phyloP scores from a whole-genome alignment of 2,113 vertebrate genomes.

The Psilopsiagon aymara region DNA sequence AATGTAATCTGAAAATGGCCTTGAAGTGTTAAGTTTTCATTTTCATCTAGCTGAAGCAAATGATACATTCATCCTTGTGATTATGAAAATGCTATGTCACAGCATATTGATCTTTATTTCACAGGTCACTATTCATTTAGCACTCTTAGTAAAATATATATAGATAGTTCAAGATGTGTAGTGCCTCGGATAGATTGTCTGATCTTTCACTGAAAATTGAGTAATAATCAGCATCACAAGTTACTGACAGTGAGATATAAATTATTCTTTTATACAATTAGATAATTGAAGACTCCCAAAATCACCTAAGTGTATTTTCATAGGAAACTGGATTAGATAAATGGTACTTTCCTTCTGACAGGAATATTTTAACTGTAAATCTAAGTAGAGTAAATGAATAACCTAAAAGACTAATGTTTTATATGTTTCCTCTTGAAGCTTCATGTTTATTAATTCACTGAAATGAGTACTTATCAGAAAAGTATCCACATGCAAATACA shows the following conservation, averaged over 20 bases:
- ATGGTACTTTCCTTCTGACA: constrained; percentile 56
- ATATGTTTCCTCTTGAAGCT: constrained; percentile 19
- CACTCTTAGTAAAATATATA: constrained; percentile 58
- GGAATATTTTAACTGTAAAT: constrained; percentile 60
- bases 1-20: constrained; percentile 54
- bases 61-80: constrained; percentile 48
- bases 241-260: constrained; percentile 66
- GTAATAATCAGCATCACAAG: constrained; percentile 66
- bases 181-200: constrained; percentile 20
- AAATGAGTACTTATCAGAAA: constrained; percentile 25
- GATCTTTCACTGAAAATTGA: constrained; percentile 67
- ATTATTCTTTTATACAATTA: constrained; percentile 74
- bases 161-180: constrained; percentile 54
- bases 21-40: constrained; percentile 53
- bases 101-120: constrained; percentile 47
- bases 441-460: constrained; percentile 48
- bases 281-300: constrained; percentile 71
- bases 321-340: constrained; percentile 69
- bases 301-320: constrained; percentile 64
- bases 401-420: constrained; percentile 30
- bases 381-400: constrained; percentile 42
- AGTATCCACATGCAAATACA: neutral
- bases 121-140: constrained; percentile 48
- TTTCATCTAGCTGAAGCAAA: constrained; percentile 67
- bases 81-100: constrained; percentile 61